Conservation (phyloP, 37 sponge, comb jelly and placozoan species). For the Crambe crambe region DNA sequence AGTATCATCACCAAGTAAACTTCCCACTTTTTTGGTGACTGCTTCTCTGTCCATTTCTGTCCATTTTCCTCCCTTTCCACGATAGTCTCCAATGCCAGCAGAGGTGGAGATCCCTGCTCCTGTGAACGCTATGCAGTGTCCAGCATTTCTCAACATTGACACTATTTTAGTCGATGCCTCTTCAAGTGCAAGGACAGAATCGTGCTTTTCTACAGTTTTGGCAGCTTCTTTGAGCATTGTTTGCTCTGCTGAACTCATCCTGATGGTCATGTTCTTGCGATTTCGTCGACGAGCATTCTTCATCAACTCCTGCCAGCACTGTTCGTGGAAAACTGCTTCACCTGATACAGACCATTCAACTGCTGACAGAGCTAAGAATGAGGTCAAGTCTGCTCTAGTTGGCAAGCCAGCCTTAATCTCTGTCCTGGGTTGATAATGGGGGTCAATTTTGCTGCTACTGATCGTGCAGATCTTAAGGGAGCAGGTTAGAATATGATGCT, state of each 20-base stretch:
- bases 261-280: constrained; percentile 16
- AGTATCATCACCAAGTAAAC: not conserved
- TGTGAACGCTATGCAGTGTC: constrained; percentile 61
- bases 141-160: constrained; percentile 13
- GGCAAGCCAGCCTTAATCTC: constrained; percentile 12
- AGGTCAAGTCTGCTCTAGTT: not conserved
- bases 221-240: constrained; percentile 52
- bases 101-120: constrained; percentile 78
- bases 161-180: constrained; percentile 38
- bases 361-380: not conserved
- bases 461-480: not conserved
- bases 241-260: constrained; percentile 37
- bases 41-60: constrained; percentile 58
- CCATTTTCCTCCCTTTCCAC: constrained; percentile 80
- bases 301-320: constrained; percentile 56
- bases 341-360: constrained; percentile 39
- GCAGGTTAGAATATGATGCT: not conserved
- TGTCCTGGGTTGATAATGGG: too few species aligned
- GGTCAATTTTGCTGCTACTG: too few species aligned
- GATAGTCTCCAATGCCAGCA: constrained; percentile 77
- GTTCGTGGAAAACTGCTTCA: constrained; percentile 50
- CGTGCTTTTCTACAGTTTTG: constrained; percentile 62
- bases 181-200: constrained; percentile 18
- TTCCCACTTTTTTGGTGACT: not conserved
- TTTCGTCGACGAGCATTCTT: constrained; percentile 34